Percentiles rank a stretch among this genome's conserved stretches.
Conservation (phyloP, 2,113 vertebrate genomes). For the Erythrocebus patas region DNA sequence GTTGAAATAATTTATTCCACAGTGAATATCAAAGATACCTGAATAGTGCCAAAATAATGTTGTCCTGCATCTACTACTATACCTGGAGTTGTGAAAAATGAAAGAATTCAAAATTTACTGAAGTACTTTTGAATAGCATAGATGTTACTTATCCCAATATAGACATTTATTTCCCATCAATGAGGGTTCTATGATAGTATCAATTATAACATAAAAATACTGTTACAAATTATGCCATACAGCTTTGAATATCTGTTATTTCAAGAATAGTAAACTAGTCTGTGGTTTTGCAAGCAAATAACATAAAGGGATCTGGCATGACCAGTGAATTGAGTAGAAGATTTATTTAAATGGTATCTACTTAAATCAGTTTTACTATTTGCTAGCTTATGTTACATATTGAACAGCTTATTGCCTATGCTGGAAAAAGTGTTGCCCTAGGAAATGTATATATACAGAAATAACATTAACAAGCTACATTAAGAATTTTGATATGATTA, state of each 20-base stretch:
- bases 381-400: neutral
- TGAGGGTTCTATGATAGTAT: neutral
- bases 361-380: neutral
- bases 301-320: neutral
- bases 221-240: neutral
- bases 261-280: neutral
- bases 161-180: neutral
- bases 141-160: neutral
- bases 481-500: neutral
- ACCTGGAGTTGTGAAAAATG: neutral
- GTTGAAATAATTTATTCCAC: neutral
- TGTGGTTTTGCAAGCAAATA: neutral
- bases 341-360: neutral
- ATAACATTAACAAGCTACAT: neutral
- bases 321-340: neutral
- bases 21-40: constrained; percentile 13
- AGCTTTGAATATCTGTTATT: neutral
- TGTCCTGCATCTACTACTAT: neutral
- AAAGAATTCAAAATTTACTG: neutral
- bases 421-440: neutral
- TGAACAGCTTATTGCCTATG: neutral
- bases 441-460: neutral
- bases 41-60: neutral
- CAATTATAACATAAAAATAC: neutral
- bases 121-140: neutral